Evolutionary conservation across 2,797 vertebrate genomes (phyloP), one percentile per base, ranked within the genome.

Genomic region (Cephalopachus bancanus): DNA sequence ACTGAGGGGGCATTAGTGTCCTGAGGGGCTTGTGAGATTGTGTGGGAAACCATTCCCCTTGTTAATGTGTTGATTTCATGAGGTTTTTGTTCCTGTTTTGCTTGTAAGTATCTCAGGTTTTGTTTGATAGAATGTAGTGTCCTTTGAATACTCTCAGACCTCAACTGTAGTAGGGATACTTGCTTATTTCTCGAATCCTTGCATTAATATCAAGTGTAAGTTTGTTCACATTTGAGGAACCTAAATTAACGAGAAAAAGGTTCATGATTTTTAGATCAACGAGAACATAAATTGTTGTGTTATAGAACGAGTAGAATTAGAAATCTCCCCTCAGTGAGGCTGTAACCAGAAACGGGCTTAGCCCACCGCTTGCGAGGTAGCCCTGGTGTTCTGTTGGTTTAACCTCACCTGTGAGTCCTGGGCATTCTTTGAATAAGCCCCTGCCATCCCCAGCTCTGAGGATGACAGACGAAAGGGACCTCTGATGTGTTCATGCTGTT

Each of bases 61-160:
- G n/a, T 59, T 89, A 83, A 60, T 91, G 7, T 62, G 10, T 64
- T 84, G 49, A 33, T 83, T 81, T 88, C 20, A 67, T 22, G 33
- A 24, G 55, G 22, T 53, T 62, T 59, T 22, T 64, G 26, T 49
- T 76, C 62, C 71, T 67, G 17, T 84, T 91, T 91, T 75, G 22
- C 44, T 20, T 92, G 74, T 79, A 91, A 79, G 3, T 89, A 30
- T 62, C 28, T 86, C 44, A 30, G 55, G 10, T 86, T 85, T 94
- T 90, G 33, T 79, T 88, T 96, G 71, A 75, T 89, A 55, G 92
- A 93, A 85, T 75, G 57, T 74, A 76, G 12, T 53, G 33, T 87
- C 22, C 49, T 89, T 69, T 60, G 30, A 83, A 49, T 62, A 69
- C 49, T 90, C 49, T 69, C 65, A 89, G n/a, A 89, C 49, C 94